These are phyloP conservation scores for Murina feae DNA, from an alignment of 2,113 vertebrate genomes.

Conservation along the genomic window DNA sequence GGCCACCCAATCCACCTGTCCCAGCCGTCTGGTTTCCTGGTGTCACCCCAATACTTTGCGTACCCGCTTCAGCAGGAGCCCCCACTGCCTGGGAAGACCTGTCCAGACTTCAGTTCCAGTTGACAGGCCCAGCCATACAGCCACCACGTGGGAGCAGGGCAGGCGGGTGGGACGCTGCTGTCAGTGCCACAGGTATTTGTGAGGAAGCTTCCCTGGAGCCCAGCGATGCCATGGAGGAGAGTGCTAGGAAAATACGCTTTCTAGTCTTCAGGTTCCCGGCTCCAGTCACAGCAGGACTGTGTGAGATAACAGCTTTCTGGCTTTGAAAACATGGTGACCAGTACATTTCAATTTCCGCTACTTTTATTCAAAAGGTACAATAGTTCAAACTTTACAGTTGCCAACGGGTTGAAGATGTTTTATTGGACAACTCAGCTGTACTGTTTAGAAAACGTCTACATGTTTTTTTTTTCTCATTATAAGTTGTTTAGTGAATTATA, in stretches of 20 bases:
- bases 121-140: slow-evolving; percentile 73
- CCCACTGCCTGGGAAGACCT: slow-evolving; percentile 86
- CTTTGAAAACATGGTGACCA: background rate
- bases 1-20: slow-evolving; percentile 81
- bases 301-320: background rate
- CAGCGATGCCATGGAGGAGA: background rate
- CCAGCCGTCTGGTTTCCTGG: slow-evolving; percentile 85
- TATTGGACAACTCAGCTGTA: background rate
- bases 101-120: slow-evolving; percentile 90
- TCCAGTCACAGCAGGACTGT: background rate
- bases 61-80: slow-evolving; percentile 90
- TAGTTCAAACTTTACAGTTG: background rate
- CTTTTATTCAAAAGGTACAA: background rate
- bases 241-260: background rate
- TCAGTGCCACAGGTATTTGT: background rate
- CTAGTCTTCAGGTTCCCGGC: background rate
- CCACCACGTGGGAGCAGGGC: fast-evolving
- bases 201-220: background rate
- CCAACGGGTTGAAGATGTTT: background rate
- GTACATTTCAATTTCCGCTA: background rate
- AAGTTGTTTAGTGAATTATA: slow-evolving; percentile 21
- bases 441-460: background rate
- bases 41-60: slow-evolving; percentile 90
- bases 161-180: background rate
- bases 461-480: background rate